Conservation (phyloP, 2,797 vertebrate species). For the Crocodylus rhombifer region DNA sequence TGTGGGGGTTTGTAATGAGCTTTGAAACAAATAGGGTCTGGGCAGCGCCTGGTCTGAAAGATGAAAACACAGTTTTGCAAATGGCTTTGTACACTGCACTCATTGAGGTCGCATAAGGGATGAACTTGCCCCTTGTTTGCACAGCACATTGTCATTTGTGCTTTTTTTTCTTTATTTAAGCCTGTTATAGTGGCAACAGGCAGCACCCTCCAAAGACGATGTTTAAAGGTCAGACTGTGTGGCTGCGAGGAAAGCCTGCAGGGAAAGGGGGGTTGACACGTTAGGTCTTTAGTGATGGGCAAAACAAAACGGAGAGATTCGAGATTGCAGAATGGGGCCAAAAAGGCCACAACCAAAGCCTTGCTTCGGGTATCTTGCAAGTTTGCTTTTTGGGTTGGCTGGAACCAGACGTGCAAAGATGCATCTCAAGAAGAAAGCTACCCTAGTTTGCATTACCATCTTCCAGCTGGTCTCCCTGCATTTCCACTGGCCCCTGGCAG, state of each 20-base stretch:
- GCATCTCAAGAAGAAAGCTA: neutral
- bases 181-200: neutral
- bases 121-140: neutral
- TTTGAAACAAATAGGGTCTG: neutral
- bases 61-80: neutral
- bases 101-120: neutral
- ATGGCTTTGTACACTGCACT: neutral
- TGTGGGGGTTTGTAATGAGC: neutral
- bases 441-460: neutral
- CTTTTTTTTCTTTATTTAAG: neutral
- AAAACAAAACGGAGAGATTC: neutral
- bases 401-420: neutral
- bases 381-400: neutral
- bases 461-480: neutral
- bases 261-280: too few species aligned
- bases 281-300: neutral
- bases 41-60: too few species aligned
- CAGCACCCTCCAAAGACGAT: neutral
- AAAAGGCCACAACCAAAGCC: neutral
- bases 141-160: neutral
- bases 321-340: neutral
- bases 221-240: neutral
- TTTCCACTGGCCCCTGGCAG: neutral
- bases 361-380: neutral
- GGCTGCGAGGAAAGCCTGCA: neutral